These are phyloP conservation scores for Nicator chloris DNA, from an alignment of 2,113 vertebrate genomes.

Conservation along the genomic window DNA sequence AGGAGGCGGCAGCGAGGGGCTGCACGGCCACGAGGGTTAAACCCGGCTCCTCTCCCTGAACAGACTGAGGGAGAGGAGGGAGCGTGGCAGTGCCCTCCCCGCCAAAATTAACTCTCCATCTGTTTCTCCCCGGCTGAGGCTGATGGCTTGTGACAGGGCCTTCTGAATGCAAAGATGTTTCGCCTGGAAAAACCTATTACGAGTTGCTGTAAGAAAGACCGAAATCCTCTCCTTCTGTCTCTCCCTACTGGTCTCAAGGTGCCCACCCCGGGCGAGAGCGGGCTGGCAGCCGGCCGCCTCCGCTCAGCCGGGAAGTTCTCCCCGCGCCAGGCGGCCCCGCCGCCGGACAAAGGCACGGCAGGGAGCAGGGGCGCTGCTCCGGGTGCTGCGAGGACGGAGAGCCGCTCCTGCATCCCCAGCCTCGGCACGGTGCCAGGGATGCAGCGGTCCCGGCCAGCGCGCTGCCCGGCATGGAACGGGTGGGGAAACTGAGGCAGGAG, in stretches of 20 bases:
- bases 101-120: constrained; percentile 65
- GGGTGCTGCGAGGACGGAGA: not conserved
- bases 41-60: not conserved
- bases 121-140: constrained; percentile 60
- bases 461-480: fast-evolving
- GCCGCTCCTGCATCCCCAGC: not conserved
- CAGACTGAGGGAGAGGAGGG: not conserved
- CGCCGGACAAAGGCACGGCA: not conserved
- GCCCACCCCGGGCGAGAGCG: constrained; percentile 33
- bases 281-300: constrained; percentile 18
- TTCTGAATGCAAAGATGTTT: constrained; percentile 63
- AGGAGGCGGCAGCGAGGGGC: not conserved
- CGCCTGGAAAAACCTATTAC: constrained; percentile 34
- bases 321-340: not conserved
- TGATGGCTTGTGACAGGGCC: constrained; percentile 67
- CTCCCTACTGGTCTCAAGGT: constrained; percentile 19
- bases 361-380: not conserved
- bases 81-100: not conserved
- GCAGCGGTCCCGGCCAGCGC: not conserved
- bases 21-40: not conserved
- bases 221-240: constrained; percentile 52
- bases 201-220: constrained; percentile 66
- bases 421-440: fast-evolving
- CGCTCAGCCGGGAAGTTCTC: constrained; percentile 13
- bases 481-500: constrained; percentile 9